These are phyloP conservation scores for Melanostoma mellinum DNA, from an alignment of 2,888 invertebrate species.

Conservation along the genomic window DNA sequence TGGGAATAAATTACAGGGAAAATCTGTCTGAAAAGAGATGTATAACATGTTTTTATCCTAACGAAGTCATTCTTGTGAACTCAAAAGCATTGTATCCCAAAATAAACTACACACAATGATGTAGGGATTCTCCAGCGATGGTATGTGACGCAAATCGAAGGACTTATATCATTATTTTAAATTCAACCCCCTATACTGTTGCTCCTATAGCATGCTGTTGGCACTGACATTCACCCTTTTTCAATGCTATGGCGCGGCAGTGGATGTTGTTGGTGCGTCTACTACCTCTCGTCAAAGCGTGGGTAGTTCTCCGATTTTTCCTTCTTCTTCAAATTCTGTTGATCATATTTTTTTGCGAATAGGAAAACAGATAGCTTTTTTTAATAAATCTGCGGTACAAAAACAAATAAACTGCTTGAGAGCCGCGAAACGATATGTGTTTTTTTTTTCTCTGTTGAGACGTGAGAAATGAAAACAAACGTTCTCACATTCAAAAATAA, in stretches of 20 bases:
- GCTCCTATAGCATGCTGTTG: slow-evolving; percentile 1
- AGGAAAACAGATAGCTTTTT: slow-evolving; percentile 46
- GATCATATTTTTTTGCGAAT: slow-evolving; percentile 55
- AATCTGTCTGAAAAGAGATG: background rate
- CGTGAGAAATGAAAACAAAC: slow-evolving; percentile 17
- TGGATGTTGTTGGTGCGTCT: background rate
- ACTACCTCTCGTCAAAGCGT: slow-evolving; percentile 20
- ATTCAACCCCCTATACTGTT: slow-evolving; percentile 14
- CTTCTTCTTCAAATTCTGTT: slow-evolving; percentile 34
- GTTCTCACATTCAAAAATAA: slow-evolving; percentile 5
- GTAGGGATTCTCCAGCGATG: slow-evolving; percentile 41
- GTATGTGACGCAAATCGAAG: slow-evolving; percentile 59
- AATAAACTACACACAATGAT: slow-evolving; percentile 32
- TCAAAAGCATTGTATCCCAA: slow-evolving; percentile 53
- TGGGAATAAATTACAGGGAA: slow-evolving; percentile 21
- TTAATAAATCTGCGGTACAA: slow-evolving; percentile 35
- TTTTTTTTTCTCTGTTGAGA: slow-evolving; percentile 3
- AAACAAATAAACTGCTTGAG: slow-evolving; percentile 19
- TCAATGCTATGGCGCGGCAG: slow-evolving; percentile 24
- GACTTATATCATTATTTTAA: slow-evolving; percentile 30
- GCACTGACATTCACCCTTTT: slow-evolving; percentile 37
- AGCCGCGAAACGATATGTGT: slow-evolving; percentile 5
- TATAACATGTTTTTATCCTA: slow-evolving; percentile 4
- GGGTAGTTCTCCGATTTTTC: slow-evolving; percentile 34
- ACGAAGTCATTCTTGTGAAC: slow-evolving; percentile 32